Base-by-base conservation (phyloP, 2,113 vertebrate genomes). In the Oenanthe oenanthe region DNA sequence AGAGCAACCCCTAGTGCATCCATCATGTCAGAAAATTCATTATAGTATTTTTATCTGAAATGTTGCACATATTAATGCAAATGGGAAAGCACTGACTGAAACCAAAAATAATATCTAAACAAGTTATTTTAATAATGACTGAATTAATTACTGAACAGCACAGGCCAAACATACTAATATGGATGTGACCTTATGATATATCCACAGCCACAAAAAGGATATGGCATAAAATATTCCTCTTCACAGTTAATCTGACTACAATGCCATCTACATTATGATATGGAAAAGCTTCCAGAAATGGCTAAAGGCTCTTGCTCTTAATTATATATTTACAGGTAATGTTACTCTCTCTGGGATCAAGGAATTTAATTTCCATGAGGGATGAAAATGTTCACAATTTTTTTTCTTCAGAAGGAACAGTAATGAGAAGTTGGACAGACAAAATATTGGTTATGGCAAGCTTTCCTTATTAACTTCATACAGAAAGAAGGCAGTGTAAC, bases 331-430 rank as follows among this genome's bases (percentile, higher is more conserved):
- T 76, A 92, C 57, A 73, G 79, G 88, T 92, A 71, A 67, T 0
- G 0, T 48, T 78, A 73, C 14, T 86, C 26, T 76, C 53, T 58
- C 50, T 3, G 1, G 63, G 65, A 76, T 87, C 43, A 91, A 80
- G 34, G 28, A 84, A 86, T 93, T 81, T 71, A 67, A 87, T 96
- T 84, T 95, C 31, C 58, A 78, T 48, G 32, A 77, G 54, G 40
- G 10, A 47, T 48, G n/a, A 38, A 57, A 57, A 48, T 21, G 4
- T 42, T 74, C 42, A 66, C 11, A 17, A 7, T 4, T 36, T 61
- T 34, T 76, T 84, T 26, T 43, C 26, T 90, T 92, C 60, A 86
- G 42, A 83, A 89, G 14, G 4, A 4, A 74, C 31, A 62, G 17
- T 56, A 85, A 93, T 77, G 34, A 81, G 29, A 81, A 67, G 62